These are phyloP conservation scores for Corbicula japonica DNA, from an alignment of 2,888 invertebrate genomes.

Conservation along the genomic window DNA sequence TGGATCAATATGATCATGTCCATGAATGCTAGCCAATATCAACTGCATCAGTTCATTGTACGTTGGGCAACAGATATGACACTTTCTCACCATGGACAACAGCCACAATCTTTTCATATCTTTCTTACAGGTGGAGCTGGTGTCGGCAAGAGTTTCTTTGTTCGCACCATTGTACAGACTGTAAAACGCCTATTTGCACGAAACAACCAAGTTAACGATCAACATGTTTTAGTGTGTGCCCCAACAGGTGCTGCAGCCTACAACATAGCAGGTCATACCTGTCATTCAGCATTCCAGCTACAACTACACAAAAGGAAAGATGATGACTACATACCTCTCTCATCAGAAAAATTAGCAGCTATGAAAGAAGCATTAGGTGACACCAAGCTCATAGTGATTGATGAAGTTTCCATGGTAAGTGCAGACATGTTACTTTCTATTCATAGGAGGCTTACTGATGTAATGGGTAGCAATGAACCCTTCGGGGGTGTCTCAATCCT, in stretches of 20 bases:
- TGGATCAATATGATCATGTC: conserved; percentile 38
- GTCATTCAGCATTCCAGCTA: conserved; percentile 28
- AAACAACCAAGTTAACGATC: conserved; percentile 40
- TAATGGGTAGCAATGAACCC: conserved; percentile 36
- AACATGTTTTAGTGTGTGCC: conserved; percentile 59
- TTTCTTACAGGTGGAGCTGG: conserved; percentile 63
- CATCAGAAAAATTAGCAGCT: conserved; percentile 12
- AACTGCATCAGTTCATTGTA: conserved; percentile 42
- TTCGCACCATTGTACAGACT: conserved; percentile 54
- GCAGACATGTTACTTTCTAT: conserved; percentile 42
- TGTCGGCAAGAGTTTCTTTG: conserved; percentile 58
- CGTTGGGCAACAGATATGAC: conserved; percentile 47
- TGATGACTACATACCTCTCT: conserved; percentile 44
- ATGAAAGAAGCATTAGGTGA: conserved; percentile 37
- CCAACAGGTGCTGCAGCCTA: conserved; percentile 64
- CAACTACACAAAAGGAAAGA: conserved; percentile 3
- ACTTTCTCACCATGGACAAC: conserved; percentile 30
- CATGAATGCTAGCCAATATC: conserved; percentile 39
- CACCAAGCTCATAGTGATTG: conserved; percentile 39
- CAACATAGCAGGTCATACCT: conserved; percentile 41
- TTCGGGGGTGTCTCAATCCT: conserved; percentile 44
- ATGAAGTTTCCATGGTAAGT: conserved; percentile 58
- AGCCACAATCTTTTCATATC: conserved; percentile 52
- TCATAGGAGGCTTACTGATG: conserved; percentile 40
- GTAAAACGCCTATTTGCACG: conserved; percentile 17